Evolutionary conservation across 1,140 invertebrate species (phyloP).

Genomic region (Pogonomyrmex californicus): DNA sequence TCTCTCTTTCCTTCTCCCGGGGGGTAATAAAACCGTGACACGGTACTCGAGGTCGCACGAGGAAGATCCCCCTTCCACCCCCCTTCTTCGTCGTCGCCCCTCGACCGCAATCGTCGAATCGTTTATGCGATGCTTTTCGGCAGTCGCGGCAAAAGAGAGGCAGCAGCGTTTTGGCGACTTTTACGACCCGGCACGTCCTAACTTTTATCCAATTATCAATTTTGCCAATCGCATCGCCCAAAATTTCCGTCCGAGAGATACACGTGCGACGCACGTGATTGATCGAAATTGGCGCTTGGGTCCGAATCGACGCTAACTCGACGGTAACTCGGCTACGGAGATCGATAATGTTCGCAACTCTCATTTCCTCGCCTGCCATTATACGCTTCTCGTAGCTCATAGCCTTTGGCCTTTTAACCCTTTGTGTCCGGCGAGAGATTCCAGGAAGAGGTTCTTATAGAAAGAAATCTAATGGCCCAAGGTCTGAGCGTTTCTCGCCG

Average conservation of each 20-base stretch:
- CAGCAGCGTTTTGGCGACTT: background rate
- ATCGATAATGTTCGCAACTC: slow-evolving; percentile 44
- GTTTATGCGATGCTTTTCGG: slow-evolving; percentile 17
- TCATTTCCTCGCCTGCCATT: slow-evolving; percentile 5
- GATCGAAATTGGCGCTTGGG: slow-evolving; percentile 5
- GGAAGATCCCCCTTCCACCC: background rate
- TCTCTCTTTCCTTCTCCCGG: background rate
- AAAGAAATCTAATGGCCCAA: background rate
- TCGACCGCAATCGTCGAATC: slow-evolving; percentile 5
- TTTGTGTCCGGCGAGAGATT: background rate
- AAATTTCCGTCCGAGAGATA: slow-evolving; percentile 28
- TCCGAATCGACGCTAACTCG: slow-evolving; percentile 13
- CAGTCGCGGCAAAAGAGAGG: slow-evolving; percentile 14
- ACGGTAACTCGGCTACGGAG: background rate
- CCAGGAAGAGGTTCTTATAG: background rate
- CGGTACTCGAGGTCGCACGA: background rate
- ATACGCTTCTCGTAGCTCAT: background rate
- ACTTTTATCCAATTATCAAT: slow-evolving; percentile 45
- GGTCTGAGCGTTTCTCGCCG: background rate
- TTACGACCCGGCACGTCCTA: slow-evolving; percentile 39
- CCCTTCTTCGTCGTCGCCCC: background rate
- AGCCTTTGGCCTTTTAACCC: slow-evolving; percentile 17
- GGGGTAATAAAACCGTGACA: slow-evolving; percentile 32
- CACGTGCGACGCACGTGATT: slow-evolving; percentile 21
- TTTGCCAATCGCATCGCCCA: slow-evolving; percentile 27